phyloP scores from a whole-genome alignment of 2,888 invertebrate species.

The Sepioteuthis lessoniana region DNA sequence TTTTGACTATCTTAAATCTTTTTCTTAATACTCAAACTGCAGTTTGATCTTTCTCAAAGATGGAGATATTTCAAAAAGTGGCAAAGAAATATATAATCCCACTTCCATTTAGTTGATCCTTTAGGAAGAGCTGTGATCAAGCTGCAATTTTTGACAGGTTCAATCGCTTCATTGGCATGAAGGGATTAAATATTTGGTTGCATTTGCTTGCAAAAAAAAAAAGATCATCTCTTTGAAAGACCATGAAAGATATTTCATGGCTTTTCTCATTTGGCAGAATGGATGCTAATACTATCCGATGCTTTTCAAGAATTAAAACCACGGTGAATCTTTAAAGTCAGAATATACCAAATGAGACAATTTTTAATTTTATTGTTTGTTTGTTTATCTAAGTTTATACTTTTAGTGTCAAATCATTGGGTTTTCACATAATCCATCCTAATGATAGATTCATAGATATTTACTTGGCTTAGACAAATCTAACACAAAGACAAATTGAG shows the following conservation, averaged over 20 bases:
- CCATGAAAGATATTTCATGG: not conserved
- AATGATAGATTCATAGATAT: too few species aligned
- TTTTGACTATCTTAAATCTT: constrained; percentile 21
- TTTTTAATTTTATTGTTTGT: too few species aligned
- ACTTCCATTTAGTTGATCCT: not conserved
- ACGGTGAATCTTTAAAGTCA: too few species aligned
- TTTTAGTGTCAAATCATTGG: too few species aligned
- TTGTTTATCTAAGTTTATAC: too few species aligned
- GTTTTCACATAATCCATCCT: too few species aligned
- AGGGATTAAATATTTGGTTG: constrained; percentile 20
- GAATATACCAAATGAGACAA: too few species aligned
- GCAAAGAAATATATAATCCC: not conserved
- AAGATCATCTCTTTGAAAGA: not conserved
- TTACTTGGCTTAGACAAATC: too few species aligned
- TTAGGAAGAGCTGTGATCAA: not conserved
- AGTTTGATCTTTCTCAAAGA: constrained; percentile 13
- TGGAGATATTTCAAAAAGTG: constrained; percentile 23
- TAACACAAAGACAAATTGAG: too few species aligned
- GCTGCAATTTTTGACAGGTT: not conserved
- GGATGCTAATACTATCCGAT: not conserved
- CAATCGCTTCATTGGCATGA: not conserved
- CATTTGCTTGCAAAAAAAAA: not conserved
- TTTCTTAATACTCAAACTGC: not conserved
- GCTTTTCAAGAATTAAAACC: too few species aligned
- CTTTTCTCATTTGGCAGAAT: not conserved